Base-by-base conservation (phyloP, 2,888 invertebrate genomes). In the Coelinius sp. region DNA sequence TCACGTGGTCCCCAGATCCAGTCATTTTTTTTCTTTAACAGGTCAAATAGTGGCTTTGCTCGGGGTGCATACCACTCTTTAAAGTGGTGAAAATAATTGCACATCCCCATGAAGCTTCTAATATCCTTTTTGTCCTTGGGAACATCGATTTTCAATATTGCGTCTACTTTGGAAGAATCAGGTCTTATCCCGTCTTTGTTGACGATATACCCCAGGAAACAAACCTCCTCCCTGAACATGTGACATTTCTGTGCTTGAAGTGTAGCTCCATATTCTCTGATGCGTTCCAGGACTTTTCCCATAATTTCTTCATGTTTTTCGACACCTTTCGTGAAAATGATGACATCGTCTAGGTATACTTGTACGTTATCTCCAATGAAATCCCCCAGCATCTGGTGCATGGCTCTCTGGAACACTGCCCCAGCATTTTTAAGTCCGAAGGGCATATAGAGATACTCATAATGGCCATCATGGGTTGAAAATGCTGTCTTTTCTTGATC, bases 401-500 rank as follows among this genome's bases (percentile, higher is more conserved):
- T n/a, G n/a, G n/a, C n/a, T n/a, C n/a, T n/a, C n/a, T n/a, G n/a
- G n/a, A n/a, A n/a, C n/a, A n/a, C n/a, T n/a, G n/a, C n/a, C n/a
- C n/a, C n/a, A n/a, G n/a, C n/a, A n/a, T n/a, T n/a, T n/a, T n/a
- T n/a, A n/a, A n/a, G n/a, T n/a, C n/a, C n/a, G n/a, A n/a, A n/a
- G n/a, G n/a, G n/a, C n/a, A n/a, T n/a, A n/a, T n/a, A n/a, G n/a
- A n/a, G n/a, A n/a, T n/a, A n/a, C n/a, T n/a, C n/a, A n/a, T n/a
- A n/a, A n/a, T n/a, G n/a, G n/a, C n/a, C n/a, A n/a, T n/a, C n/a
- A n/a, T n/a, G n/a, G n/a, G n/a, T n/a, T n/a, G n/a, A 31, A 8
- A 53, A 53, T 3, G 53, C 53, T 5, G 53, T 53, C n/a, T 53
- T 27, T 27, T 27, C 59, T n/a, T 41, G 41, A 41, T 41, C 41